Conservation (phyloP, 2,113 vertebrate species). For the Myrmecobius fasciatus region DNA sequence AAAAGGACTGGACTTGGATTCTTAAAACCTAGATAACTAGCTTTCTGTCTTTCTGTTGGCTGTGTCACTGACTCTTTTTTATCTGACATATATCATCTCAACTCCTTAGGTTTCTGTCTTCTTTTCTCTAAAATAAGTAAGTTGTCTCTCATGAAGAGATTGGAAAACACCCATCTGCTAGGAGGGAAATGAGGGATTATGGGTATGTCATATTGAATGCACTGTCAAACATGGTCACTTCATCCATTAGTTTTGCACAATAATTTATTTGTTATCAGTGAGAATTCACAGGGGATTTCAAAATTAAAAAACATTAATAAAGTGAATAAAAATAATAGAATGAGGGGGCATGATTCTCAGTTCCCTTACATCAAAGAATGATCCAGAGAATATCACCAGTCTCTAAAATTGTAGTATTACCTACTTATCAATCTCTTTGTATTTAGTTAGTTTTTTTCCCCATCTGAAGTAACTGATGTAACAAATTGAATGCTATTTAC, state of each 20-base stretch:
- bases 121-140: neutral
- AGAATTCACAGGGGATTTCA: neutral
- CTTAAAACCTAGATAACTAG: neutral
- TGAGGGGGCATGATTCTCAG: neutral
- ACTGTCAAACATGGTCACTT: neutral
- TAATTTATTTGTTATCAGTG: neutral
- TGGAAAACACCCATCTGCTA: neutral
- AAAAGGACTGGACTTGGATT: neutral
- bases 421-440: neutral
- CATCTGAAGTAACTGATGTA: conserved; percentile 24
- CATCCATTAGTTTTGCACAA: neutral
- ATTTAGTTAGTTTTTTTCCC: conserved; percentile 35
- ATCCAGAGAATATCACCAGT: neutral
- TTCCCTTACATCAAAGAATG: neutral
- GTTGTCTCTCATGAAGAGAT: neutral
- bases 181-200: neutral
- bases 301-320: neutral
- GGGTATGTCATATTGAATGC: neutral
- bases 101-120: neutral
- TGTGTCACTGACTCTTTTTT: neutral
- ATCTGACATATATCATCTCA: neutral
- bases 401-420: neutral
- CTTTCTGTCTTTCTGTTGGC: neutral
- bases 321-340: neutral
- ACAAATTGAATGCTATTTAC: conserved; percentile 40